Evolutionary conservation across 2,113 vertebrate genomes (phyloP).

Genomic region (Phrynosoma blainvillii): DNA sequence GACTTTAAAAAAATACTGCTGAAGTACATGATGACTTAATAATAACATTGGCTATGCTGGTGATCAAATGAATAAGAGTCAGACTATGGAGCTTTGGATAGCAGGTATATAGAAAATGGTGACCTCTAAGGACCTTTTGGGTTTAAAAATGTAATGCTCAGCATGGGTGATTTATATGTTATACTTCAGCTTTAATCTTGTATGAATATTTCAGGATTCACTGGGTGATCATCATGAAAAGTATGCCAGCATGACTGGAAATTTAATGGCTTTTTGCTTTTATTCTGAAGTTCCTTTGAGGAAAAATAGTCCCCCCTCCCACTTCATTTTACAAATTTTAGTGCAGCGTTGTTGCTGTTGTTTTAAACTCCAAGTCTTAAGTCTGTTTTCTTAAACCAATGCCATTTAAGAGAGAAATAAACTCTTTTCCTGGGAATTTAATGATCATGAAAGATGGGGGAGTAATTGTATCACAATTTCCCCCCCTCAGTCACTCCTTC

Average conservation of each 20-base stretch:
- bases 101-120: not conserved
- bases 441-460: slow-evolving; percentile 2
- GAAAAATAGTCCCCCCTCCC: not conserved
- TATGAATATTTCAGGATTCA: slow-evolving; percentile 37
- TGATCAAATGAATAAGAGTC: slow-evolving; percentile 27
- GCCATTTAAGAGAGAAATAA: slow-evolving; percentile 13
- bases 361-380: slow-evolving; percentile 1
- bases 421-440: not conserved
- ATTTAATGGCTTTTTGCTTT: not conserved
- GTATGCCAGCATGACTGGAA: not conserved
- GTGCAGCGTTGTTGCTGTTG: not conserved
- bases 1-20: slow-evolving; percentile 15
- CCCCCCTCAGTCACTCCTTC: not conserved
- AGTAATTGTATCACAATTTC: slow-evolving; percentile 8
- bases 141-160: slow-evolving; percentile 3
- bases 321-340: slow-evolving; percentile 15
- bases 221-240: slow-evolving; percentile 12
- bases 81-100: not conserved
- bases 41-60: not conserved
- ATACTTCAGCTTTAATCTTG: slow-evolving; percentile 21
- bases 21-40: slow-evolving; percentile 39
- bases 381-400: slow-evolving; percentile 9
- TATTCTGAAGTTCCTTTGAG: slow-evolving; percentile 25
- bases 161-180: not conserved
- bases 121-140: not conserved